Percentiles rank a stretch among this genome's conserved stretches.
Evolutionary conservation across 2,797 vertebrate genomes (phyloP).

Genomic region (Epinephelus coioides): DNA sequence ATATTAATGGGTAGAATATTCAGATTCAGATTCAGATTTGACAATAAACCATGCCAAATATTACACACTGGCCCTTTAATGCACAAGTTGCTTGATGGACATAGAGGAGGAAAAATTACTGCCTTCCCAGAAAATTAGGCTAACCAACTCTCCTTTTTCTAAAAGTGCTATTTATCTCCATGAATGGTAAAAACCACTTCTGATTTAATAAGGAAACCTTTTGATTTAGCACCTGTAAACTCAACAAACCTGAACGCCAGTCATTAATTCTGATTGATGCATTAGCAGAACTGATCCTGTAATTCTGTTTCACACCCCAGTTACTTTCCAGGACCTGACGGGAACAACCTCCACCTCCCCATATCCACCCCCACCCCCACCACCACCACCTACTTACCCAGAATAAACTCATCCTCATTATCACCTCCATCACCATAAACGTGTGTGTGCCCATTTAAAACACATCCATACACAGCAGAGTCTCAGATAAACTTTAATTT

Average conservation of each 20-base stretch:
- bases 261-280: slow-evolving; percentile 65
- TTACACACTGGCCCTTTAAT: too few relatives aligned
- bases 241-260: not conserved
- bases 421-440: not conserved
- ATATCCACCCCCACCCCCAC: not conserved
- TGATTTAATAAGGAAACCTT: not conserved
- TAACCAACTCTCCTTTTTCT: too few relatives aligned
- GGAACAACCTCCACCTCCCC: slow-evolving; percentile 5
- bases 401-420: slow-evolving; percentile 32
- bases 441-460: too few relatives aligned
- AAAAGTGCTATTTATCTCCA: not conserved
- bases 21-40: too few relatives aligned
- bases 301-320: slow-evolving; percentile 75
- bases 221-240: not conserved
- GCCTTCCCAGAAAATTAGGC: not conserved
- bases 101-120: not conserved
- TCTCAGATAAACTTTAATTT: too few relatives aligned
- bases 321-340: slow-evolving; percentile 46
- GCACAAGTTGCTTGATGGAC: too few relatives aligned
- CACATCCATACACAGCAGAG: too few relatives aligned
- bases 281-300: slow-evolving; percentile 66
- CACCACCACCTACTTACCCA: not conserved
- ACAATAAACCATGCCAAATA: too few relatives aligned
- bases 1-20: too few relatives aligned
- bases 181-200: not conserved